A percentile compares a stretch with the other conserved stretches of the same genome.
phyloP scores from a whole-genome alignment of 2,113 vertebrate genomes.

The Axis porcinus region DNA sequence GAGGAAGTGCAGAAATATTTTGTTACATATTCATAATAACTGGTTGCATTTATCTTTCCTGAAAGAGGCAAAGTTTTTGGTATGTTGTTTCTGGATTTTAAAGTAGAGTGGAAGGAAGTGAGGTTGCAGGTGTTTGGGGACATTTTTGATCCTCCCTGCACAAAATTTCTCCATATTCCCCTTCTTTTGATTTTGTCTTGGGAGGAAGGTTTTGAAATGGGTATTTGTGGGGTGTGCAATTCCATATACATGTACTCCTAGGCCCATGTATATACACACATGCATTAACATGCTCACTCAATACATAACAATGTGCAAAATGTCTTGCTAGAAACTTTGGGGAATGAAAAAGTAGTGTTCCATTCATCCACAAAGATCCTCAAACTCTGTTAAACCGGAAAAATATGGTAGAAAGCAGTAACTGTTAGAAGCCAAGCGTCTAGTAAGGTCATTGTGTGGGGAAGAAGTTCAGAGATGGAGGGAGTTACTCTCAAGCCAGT shows the following conservation, averaged over 20 bases:
- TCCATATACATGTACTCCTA: background rate
- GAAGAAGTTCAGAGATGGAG: background rate
- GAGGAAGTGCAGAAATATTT: background rate
- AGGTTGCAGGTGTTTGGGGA: background rate
- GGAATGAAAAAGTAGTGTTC: background rate
- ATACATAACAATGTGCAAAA: background rate
- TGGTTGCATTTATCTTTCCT: background rate
- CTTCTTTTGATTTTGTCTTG: background rate
- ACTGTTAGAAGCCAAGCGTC: background rate
- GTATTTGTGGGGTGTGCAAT: background rate
- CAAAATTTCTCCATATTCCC: background rate
- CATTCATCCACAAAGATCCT: background rate
- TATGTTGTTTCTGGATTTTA: background rate
- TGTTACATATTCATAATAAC: background rate
- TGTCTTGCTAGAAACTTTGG: background rate
- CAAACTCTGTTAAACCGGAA: background rate
- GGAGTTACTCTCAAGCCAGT: background rate
- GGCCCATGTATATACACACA: background rate
- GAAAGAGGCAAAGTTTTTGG: background rate
- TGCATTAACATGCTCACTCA: background rate
- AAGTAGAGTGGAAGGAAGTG: background rate
- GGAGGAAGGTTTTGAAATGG: background rate
- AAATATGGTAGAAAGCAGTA: background rate
- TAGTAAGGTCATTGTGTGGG: background rate
- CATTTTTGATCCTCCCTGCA: background rate